A percentile compares a stretch with the other conserved stretches of the same genome.
Evolutionary conservation across 2,888 invertebrate genomes (phyloP).

Genomic region (Palloptera scutellata): DNA sequence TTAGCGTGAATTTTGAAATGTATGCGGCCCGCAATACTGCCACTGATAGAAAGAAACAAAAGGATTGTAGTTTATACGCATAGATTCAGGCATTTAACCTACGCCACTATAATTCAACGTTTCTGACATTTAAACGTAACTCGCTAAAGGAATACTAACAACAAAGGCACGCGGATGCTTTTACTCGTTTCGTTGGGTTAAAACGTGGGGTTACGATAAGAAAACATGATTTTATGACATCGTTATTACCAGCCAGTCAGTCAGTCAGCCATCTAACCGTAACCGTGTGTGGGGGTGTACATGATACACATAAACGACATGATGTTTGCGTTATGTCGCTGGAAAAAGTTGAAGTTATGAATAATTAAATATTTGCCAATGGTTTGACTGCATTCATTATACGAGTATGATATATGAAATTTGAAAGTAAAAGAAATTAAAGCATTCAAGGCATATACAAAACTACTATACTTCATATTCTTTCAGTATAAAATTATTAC

Average conservation of each 20-base stretch:
- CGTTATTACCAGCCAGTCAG: conserved; percentile 50
- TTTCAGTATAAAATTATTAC: too few species aligned
- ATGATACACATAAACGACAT: conserved; percentile 38
- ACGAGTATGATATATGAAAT: too few species aligned
- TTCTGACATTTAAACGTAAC: conserved; percentile 53
- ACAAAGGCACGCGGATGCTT: conserved; percentile 34
- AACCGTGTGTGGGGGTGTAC: conserved; percentile 31
- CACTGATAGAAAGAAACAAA: conserved; percentile 40
- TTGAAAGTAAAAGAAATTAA: too few species aligned
- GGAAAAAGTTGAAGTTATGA: conserved; percentile 59
- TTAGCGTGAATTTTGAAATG: conserved; percentile 27
- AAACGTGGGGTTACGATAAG: conserved; percentile 48
- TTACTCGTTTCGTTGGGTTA: conserved; percentile 30
- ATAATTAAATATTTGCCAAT: conserved; percentile 62
- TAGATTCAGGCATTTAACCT: conserved; percentile 60
- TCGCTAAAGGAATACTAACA: conserved; percentile 36
- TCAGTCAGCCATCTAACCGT: conserved; percentile 26
- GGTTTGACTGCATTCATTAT: too few species aligned
- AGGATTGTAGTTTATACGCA: conserved; percentile 57
- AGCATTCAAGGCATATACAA: too few species aligned
- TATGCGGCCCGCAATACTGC: neutral
- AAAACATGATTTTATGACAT: conserved; percentile 62
- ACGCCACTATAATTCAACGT: conserved; percentile 57
- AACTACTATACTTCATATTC: too few species aligned
- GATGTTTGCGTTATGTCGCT: conserved; percentile 45